Base-by-base conservation (phyloP, 2,113 vertebrate species). In the Toxostoma redivivum region DNA sequence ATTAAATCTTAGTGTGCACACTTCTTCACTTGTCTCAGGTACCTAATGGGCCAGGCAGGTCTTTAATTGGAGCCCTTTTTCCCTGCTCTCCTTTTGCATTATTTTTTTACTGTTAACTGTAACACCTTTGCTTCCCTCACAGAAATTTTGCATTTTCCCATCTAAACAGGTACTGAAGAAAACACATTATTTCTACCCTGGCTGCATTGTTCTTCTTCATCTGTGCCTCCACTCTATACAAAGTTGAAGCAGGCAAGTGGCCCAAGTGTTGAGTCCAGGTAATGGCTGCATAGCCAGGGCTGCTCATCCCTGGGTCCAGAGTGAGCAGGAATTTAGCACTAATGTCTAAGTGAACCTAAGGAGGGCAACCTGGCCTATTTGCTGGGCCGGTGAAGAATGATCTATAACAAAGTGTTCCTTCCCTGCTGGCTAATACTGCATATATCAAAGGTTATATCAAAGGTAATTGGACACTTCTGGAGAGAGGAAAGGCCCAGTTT, bases 71-170 rank as follows among this genome's bases (percentile, higher is more conserved):
- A 86, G 57, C 30, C 50, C 37, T 89, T 86, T 58, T 69, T 80
- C 54, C 70, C 70, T 2, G 4, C 44, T 92, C 37, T 80, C 81
- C 64, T 95, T 93, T 93, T 72, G 61, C 47, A 38, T 71, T 85
- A 76, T 64, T 94, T 91, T 93, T 93, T 94, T 58, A 71, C 56
- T 96, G 88, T 96, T 94, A 97, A 96, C 82, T 58, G 77, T 69
- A 81, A 92, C 53, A 94, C 53, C 40, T 94, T 84, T 82, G 47
- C 93, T 95, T 92, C 67, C 40, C 92, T 93, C 58, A 53, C 35
- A 45, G 38, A 82, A 88, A 95, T 96, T 96, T 94, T 92, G 73
- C 2, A 0, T 40, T 47, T 91, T 57, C 28, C 48, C 1, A 1
- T 23, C 15, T 27, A 72, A 91, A 81, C 22, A 89, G 33, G 57